Evolutionary conservation across 2,888 invertebrate genomes (phyloP).

Genomic region (Cremastobaeus sp.): DNA sequence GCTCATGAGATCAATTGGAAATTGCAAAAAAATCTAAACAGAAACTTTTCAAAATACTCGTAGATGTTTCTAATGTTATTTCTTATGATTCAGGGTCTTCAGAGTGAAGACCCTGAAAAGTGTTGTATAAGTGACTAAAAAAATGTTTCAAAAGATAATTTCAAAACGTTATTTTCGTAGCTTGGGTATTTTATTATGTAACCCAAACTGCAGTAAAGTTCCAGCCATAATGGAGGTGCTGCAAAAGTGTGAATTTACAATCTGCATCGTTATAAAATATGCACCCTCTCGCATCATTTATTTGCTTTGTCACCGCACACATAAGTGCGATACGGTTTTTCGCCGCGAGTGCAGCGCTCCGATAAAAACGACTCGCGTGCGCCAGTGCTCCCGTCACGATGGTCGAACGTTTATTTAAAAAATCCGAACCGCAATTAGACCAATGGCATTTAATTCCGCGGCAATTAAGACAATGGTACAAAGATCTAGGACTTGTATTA

Average conservation of each 20-base stretch:
- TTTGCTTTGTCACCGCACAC: constrained; percentile 46
- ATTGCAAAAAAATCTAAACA: too few species aligned
- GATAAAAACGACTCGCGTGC: constrained; percentile 9
- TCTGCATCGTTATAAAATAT: constrained; percentile 43
- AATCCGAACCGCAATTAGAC: constrained; percentile 16
- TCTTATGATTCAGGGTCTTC: too few species aligned
- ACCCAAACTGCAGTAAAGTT: constrained; percentile 4
- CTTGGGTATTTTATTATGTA: too few species aligned
- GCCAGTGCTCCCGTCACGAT: too few species aligned
- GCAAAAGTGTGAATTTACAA: constrained; percentile 30
- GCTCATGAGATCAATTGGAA: too few species aligned
- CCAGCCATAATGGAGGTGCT: background rate
- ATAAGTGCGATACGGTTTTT: constrained; percentile 36
- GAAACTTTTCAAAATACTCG: too few species aligned
- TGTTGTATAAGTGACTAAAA: too few species aligned
- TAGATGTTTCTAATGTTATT: too few species aligned
- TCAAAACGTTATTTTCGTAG: too few species aligned
- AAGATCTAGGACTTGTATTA: constrained; percentile 32
- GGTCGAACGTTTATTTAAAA: background rate
- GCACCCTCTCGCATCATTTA: constrained; percentile 54
- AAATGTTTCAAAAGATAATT: too few species aligned
- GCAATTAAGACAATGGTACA: constrained; percentile 41
- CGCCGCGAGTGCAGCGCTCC: constrained; percentile 8
- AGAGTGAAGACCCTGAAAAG: too few species aligned
- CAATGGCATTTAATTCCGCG: constrained; percentile 19